Base-by-base conservation (phyloP, 2,797 vertebrate species). In the Antennarius maculatus region DNA sequence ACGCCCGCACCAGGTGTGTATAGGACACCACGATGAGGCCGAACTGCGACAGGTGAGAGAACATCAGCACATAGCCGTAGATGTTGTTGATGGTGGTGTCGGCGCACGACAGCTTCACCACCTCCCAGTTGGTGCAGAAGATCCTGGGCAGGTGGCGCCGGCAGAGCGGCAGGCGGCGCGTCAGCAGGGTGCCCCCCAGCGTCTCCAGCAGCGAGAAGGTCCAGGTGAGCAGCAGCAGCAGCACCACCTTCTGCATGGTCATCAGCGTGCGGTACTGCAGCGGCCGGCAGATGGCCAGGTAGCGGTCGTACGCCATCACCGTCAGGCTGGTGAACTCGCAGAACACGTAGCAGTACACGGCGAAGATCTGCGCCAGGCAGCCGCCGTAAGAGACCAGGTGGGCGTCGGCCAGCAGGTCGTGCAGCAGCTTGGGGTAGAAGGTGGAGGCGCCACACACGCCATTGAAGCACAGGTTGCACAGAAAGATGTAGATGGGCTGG, bases 261-360 rank as follows among this genome's bases (percentile, higher is more conserved):
- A 93, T 91, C 18, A 92, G 39, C 0, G 42, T 43, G 3, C 59
- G 76, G 70, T 93, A 93, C 34, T 77, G 80, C 66, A 92, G 78
- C 1, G 91, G 89, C 18, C 46, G 66, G 14, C 92, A 92, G 76
- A 91, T 89, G 41, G 90, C 89, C 13, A 92, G 12, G 69, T 90
- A 92, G 17, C 90, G 88, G 83, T 92, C 91, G 31, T 83, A 91
- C 5, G 89, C 87, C 89, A 92, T 92, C 41, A 87, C 67, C 1
- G 91, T 82, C 51, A 92, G 76, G 18, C 45, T 79, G 45, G 72
- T 82, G 61, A 65, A 74, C 63, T 92, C 86, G 9, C 77, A 87
- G 63, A 90, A 89, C 0, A 77, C 5, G 15, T 79, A 92, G 2
- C 0, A 18, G 49, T 90, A 91, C 7, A 80, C 52, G 0, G 18